Evolutionary conservation across 2,113 vertebrate species (phyloP).

Genomic region (Phyllostomus discolor): DNA sequence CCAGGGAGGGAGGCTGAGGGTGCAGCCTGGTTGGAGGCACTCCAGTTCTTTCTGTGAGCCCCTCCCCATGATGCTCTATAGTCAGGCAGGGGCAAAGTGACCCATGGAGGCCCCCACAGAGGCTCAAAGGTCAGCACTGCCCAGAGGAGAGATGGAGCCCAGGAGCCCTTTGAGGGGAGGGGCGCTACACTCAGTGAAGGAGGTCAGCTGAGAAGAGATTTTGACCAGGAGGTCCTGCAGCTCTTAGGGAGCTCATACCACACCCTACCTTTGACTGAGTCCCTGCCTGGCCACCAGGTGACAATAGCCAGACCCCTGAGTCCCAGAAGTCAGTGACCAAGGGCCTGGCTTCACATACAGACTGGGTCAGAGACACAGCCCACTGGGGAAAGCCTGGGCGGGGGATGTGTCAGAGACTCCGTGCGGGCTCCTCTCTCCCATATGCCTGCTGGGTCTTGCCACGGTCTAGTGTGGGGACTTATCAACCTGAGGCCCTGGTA

Average conservation of each 20-base stretch:
- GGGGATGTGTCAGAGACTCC: not conserved
- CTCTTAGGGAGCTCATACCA: not conserved
- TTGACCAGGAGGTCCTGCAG: not conserved
- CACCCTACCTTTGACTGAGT: not conserved
- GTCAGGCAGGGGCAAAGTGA: not conserved
- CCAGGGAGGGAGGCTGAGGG: not conserved
- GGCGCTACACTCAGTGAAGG: not conserved
- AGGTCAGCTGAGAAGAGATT: not conserved
- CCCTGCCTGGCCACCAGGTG: not conserved
- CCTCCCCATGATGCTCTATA: not conserved
- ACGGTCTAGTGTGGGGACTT: not conserved
- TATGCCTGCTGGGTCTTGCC: not conserved
- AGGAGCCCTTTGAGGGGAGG: not conserved
- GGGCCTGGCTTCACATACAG: not conserved
- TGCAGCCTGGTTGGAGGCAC: not conserved
- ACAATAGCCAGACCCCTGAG: not conserved
- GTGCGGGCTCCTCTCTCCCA: not conserved
- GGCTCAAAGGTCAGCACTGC: not conserved
- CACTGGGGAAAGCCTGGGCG: not conserved
- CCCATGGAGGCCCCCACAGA: not conserved
- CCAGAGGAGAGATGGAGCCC: not conserved
- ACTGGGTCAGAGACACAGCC: not conserved
- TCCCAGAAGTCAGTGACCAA: not conserved
- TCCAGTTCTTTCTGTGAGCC: not conserved
- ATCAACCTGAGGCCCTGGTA: not conserved